A percentile compares a stretch with the other conserved stretches of the same genome.
phyloP scores from a whole-genome alignment of 2,113 vertebrate species.

The Isurus oxyrinchus region DNA sequence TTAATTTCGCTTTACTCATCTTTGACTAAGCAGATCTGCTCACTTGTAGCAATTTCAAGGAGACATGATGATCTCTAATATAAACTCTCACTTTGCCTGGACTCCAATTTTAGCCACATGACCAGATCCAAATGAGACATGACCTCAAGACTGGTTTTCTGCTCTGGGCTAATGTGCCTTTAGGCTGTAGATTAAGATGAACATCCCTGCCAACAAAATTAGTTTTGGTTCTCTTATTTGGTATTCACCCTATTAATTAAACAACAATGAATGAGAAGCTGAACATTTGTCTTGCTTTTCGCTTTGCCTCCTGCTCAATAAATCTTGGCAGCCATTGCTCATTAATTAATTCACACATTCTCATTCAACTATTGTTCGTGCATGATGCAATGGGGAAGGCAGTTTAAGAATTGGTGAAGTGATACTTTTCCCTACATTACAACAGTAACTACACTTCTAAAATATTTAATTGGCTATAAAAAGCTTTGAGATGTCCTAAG shows the following conservation, averaged over 20 bases:
- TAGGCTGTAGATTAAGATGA: background rate
- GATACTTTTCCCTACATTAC: background rate
- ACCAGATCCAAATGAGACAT: background rate
- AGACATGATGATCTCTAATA: background rate
- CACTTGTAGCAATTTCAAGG: background rate
- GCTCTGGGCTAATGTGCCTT: background rate
- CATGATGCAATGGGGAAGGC: background rate
- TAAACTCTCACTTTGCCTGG: background rate
- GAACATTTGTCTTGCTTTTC: constrained; percentile 26
- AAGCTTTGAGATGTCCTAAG: background rate
- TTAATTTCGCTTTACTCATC: background rate
- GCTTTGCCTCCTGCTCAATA: constrained; percentile 19
- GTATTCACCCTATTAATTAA: constrained; percentile 23
- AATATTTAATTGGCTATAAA: background rate
- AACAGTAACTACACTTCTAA: background rate
- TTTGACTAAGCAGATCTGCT: background rate
- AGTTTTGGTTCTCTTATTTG: constrained; percentile 6
- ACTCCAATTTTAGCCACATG: background rate
- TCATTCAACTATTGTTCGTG: constrained; percentile 21
- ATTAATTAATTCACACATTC: constrained; percentile 2
- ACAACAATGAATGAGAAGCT: background rate
- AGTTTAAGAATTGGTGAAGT: background rate
- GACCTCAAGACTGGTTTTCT: background rate
- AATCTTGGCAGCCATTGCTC: background rate
- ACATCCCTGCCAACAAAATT: constrained; percentile 2